phyloP scores from a whole-genome alignment of 2,888 invertebrate genomes.

The Troilus luridus region DNA sequence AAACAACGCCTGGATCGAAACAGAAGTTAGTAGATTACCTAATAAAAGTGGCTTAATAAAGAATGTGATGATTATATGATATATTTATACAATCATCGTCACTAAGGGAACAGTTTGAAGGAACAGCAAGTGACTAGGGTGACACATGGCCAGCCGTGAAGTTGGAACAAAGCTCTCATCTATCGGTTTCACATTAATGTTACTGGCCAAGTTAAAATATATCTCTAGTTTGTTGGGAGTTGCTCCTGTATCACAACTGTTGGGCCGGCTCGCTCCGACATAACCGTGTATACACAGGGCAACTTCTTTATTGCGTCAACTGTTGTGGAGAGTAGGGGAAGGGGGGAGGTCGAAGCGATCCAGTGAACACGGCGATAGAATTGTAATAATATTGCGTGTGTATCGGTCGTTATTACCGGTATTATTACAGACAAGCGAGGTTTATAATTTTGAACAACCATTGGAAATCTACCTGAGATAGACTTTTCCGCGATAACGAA shows the following conservation, averaged over 20 bases:
- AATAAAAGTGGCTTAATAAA: background rate
- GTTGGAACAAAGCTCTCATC: constrained; percentile 41
- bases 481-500: too few relatives aligned
- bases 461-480: too few relatives aligned
- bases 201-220: background rate
- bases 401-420: background rate
- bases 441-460: too few relatives aligned
- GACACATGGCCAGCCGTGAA: constrained; percentile 65
- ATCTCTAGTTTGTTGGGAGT: background rate
- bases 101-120: constrained; percentile 39
- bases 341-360: background rate
- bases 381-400: background rate
- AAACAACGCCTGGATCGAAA: too few relatives aligned
- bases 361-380: background rate
- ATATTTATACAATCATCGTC: background rate
- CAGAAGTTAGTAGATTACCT: background rate
- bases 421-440: background rate
- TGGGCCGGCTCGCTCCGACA: background rate
- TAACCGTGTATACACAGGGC: background rate
- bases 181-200: constrained; percentile 33
- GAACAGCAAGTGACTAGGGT: constrained; percentile 63
- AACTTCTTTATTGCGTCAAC: constrained; percentile 25
- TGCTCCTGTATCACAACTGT: background rate
- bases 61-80: background rate
- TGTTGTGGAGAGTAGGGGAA: background rate